Evolutionary conservation across 1,140 invertebrate genomes (phyloP).

Genomic region (Sycobia sp.): DNA sequence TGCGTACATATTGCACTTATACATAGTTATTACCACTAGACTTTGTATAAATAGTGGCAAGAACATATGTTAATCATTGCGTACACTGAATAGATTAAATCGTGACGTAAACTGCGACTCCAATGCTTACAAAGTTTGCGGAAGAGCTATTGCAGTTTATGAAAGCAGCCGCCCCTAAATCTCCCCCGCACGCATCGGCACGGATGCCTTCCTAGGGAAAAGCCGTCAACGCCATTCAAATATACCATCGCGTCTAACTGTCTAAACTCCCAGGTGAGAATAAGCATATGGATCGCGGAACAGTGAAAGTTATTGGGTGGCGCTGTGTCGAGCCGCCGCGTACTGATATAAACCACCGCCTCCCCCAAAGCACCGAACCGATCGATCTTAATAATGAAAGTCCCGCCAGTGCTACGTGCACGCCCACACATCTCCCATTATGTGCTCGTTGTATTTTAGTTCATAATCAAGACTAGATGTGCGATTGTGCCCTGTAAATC

Average conservation of each 20-base stretch:
- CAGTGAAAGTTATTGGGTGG: constrained; percentile 20
- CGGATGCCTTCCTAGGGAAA: background rate
- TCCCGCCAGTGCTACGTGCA: too few relatives aligned
- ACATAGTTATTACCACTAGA: too few relatives aligned
- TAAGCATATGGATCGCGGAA: constrained; percentile 6
- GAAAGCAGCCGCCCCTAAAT: constrained; percentile 6
- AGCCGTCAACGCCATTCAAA: constrained; percentile 25
- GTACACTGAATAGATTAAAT: constrained; percentile 21
- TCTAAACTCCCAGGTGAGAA: constrained; percentile 32
- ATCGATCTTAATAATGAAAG: constrained; percentile 19
- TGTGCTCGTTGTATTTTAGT: background rate
- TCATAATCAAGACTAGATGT: too few relatives aligned
- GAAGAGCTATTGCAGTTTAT: constrained; percentile 23
- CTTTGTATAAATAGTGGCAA: too few relatives aligned
- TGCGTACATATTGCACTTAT: too few relatives aligned
- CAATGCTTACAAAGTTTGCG: constrained; percentile 16
- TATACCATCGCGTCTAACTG: constrained; percentile 22
- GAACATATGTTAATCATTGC: constrained; percentile 24
- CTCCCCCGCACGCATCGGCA: background rate
- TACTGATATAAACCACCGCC: too few relatives aligned
- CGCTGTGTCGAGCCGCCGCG: too few relatives aligned
- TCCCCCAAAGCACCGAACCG: background rate
- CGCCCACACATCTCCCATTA: background rate
- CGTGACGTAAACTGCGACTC: background rate
- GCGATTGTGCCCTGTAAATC: too few relatives aligned